Percentiles rank a stretch among this genome's conserved stretches.
phyloP scores from a whole-genome alignment of 2,113 vertebrate genomes.

The Anhinga anhinga region DNA sequence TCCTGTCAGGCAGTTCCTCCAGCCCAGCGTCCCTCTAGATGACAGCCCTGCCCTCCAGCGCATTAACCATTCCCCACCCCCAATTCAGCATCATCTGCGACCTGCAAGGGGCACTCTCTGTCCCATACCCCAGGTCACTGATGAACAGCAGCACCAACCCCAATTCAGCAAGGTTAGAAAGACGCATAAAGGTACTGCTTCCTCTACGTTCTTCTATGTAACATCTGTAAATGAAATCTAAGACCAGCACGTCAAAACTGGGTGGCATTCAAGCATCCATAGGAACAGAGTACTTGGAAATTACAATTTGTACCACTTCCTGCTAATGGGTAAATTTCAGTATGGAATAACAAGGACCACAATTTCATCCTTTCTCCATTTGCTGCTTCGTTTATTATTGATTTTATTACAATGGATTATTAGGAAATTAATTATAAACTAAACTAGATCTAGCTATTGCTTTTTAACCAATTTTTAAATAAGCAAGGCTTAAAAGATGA shows the following conservation, averaged over 20 bases:
- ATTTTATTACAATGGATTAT: background rate
- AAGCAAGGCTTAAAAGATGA: background rate
- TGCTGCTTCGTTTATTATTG: background rate
- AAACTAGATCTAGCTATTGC: background rate
- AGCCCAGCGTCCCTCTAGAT: no score
- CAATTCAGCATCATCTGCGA: accelerated
- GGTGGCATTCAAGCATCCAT: accelerated
- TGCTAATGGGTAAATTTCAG: background rate
- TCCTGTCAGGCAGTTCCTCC: background rate
- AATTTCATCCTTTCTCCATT: background rate
- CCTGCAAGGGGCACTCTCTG: background rate
- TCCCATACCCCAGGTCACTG: background rate
- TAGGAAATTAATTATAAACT: background rate
- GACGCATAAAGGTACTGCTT: background rate
- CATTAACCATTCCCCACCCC: background rate
- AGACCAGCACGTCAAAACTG: background rate
- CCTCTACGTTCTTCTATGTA: accelerated
- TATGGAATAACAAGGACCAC: background rate
- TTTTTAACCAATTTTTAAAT: background rate
- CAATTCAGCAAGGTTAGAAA: background rate
- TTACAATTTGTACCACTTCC: background rate
- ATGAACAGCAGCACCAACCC: background rate
- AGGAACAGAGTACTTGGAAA: background rate
- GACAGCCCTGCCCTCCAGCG: background rate
- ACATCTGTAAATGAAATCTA: background rate